A percentile compares a stretch with the other conserved stretches of the same genome.
Conservation (phyloP, 1,140 invertebrate species). For the Meteorus sp. region DNA sequence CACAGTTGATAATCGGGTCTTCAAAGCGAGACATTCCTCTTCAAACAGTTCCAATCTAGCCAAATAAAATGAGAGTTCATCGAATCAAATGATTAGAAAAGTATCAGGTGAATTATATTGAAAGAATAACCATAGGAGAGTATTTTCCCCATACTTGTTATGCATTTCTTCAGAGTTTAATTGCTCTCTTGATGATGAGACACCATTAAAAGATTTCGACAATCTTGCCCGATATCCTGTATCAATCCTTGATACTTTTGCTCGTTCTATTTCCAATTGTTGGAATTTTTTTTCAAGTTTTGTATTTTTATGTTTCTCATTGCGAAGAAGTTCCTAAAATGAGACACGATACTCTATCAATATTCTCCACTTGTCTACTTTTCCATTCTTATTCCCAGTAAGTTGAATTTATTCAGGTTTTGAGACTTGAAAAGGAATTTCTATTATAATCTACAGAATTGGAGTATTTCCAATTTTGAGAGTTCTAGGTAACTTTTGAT, state of each 20-base stretch:
- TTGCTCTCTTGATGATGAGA: constrained; percentile 5
- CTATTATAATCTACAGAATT: background rate
- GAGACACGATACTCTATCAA: background rate
- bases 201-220: constrained; percentile 14
- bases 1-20: constrained; percentile 45
- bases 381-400: too few species aligned
- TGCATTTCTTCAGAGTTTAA: constrained; percentile 33
- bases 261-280: constrained; percentile 44
- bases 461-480: background rate
- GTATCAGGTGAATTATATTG: too few species aligned
- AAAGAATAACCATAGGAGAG: too few species aligned
- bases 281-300: constrained; percentile 49
- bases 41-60: constrained; percentile 50
- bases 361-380: background rate
- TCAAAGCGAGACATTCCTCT: constrained; percentile 52
- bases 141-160: too few species aligned
- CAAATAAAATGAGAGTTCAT: background rate
- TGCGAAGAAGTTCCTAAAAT: constrained; percentile 42
- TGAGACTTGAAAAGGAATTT: too few species aligned
- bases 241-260: constrained; percentile 32
- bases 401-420: too few species aligned
- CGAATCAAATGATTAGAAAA: background rate
- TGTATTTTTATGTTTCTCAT: constrained; percentile 42
- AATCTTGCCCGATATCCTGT: constrained; percentile 35
- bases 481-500: background rate